Evolutionary conservation across 2,797 vertebrate genomes (phyloP), one percentile per base, ranked within the genome.

Genomic region (Notoglanidium macrostoma): DNA sequence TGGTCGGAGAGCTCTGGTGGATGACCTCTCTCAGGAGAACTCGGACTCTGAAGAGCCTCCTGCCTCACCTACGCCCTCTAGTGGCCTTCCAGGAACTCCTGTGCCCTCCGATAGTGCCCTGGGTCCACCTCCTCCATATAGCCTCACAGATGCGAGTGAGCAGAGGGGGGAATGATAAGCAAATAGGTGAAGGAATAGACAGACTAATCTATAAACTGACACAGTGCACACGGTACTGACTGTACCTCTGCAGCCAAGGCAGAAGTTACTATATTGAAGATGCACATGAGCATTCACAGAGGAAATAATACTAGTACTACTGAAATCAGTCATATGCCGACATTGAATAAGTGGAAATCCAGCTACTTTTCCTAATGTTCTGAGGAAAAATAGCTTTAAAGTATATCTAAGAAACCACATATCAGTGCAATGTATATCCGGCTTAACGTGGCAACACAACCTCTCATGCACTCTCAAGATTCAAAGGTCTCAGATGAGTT

Each of bases 1-100:
- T 86, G 96, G 96, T 8, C 96, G 97, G 55, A 95, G 97, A 0
- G 95, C 97, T 0, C 93, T 97, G 86, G 96, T 98, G 51, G 97
- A 97, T 81, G 97, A 98, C 93, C 92, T 97, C 61, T 97, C 97
- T 8, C 93, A 97, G 89, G 97, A 97, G 85, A 97, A 97, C 86
- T 97, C 97, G 0, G 97, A 96, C 65, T 97, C 96, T 0, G 97
- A 98, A 85, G 96, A 96, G 88, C 95, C 94, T 51, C 95, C 95
- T 1, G 93, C 94, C 86, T 95, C 96, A 0, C 95, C 95, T 0
- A 95, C 95, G 0, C 95, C 96, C 6, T 95, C 95, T 79, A 93
- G 95, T 21, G 95, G 95, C 83, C 91, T 92, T 57, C 94, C 95
- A 1, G 93, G 94, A 86, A 96, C 95, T 57, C 95, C 93, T 1